phyloP scores from a whole-genome alignment of 2,113 vertebrate genomes.

The Epinephelus lanceolatus region DNA sequence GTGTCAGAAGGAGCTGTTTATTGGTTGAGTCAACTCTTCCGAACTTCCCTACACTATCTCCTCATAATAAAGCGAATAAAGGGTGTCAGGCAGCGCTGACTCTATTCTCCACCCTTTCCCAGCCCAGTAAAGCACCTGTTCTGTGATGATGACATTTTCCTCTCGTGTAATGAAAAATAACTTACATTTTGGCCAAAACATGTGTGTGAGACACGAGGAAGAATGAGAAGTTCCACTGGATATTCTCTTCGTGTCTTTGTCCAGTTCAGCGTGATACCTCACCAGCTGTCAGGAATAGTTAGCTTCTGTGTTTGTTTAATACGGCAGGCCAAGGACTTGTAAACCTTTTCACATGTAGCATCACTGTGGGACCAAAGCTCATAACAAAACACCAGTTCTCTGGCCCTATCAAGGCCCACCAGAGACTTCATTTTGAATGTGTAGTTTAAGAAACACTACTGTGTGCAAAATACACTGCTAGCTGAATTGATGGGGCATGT shows the following conservation, averaged over 20 bases:
- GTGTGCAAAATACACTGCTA: conserved; percentile 17
- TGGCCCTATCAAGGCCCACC: conserved; percentile 16
- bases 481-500: conserved; percentile 20
- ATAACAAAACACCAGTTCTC: conserved; percentile 1
- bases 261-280: conserved; percentile 42
- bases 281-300: conserved; percentile 64
- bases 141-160: conserved; percentile 54
- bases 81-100: conserved; percentile 50
- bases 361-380: conserved; percentile 32
- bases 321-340: conserved; percentile 52
- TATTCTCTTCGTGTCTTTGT: conserved; percentile 56
- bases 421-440: conserved; percentile 20
- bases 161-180: conserved; percentile 55
- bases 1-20: conserved; percentile 61
- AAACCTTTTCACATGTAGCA: conserved; percentile 51
- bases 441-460: not conserved
- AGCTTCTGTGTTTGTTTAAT: conserved; percentile 65
- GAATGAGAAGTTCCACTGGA: conserved; percentile 45
- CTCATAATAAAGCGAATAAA: conserved; percentile 61
- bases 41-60: conserved; percentile 66
- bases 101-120: conserved; percentile 52
- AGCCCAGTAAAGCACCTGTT: conserved; percentile 62
- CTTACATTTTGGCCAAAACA: conserved; percentile 34
- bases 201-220: conserved; percentile 28
- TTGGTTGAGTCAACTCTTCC: conserved; percentile 60